A percentile compares a stretch with the other conserved stretches of the same genome.
These are phyloP conservation scores for Anoplius nigerrimus DNA, from an alignment of 2,888 invertebrate genomes.

Conservation along the genomic window DNA sequence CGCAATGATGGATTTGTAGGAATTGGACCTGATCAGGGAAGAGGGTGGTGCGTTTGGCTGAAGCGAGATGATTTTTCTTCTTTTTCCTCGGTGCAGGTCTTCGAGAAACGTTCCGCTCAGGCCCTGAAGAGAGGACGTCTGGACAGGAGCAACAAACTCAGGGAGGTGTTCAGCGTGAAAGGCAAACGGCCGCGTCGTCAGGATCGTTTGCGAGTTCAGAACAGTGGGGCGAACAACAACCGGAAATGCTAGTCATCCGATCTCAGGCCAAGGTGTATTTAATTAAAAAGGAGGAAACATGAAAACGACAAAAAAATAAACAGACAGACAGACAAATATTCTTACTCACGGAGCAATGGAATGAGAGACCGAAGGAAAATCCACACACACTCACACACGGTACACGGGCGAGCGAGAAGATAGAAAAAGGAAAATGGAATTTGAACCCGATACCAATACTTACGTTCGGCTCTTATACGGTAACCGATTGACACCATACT, in stretches of 20 bases:
- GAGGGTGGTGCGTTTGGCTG: background rate
- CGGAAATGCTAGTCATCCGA: constrained; percentile 78
- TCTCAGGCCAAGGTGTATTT: constrained; percentile 68
- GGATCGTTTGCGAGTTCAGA: constrained; percentile 77
- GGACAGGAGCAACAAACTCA: constrained; percentile 78
- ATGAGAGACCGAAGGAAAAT: too few species aligned
- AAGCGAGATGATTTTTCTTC: constrained; percentile 4
- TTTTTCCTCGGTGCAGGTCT: constrained; percentile 62
- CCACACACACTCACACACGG: too few species aligned
- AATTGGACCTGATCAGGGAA: too few species aligned
- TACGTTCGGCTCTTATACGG: too few species aligned
- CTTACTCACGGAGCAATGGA: too few species aligned
- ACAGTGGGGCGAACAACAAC: constrained; percentile 80
- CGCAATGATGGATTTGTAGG: too few species aligned
- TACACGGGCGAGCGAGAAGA: too few species aligned
- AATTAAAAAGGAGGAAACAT: constrained; percentile 36
- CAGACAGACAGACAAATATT: too few species aligned
- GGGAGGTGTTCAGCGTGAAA: constrained; percentile 76
- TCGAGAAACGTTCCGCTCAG: constrained; percentile 76
- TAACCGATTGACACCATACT: too few species aligned
- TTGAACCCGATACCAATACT: too few species aligned
- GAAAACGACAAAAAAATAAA: constrained; percentile 4
- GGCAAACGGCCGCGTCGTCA: constrained; percentile 77
- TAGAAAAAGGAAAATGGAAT: too few species aligned
- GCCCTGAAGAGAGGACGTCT: constrained; percentile 76